Evolutionary conservation across 2,113 vertebrate species (phyloP).

Genomic region (Mesembrinibis cayennensis): DNA sequence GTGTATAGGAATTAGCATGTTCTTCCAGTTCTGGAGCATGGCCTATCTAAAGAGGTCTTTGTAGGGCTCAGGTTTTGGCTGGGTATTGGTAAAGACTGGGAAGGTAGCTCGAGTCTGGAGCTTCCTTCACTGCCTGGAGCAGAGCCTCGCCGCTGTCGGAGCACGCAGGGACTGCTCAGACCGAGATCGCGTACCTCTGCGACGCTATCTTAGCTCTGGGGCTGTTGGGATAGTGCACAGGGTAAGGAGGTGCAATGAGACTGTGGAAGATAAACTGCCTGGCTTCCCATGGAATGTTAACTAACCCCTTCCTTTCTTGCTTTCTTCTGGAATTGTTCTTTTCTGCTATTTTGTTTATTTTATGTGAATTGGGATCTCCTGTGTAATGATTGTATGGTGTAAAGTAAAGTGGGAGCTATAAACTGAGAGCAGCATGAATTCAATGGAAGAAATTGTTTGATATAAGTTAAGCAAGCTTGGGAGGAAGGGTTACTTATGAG

Average conservation of each 20-base stretch:
- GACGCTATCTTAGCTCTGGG: rapidly evolving
- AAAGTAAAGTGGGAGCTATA: not conserved
- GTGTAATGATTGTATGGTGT: no score
- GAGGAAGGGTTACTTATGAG: not conserved
- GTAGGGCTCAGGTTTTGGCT: rapidly evolving
- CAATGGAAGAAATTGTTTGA: not conserved
- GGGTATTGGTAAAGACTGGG: not conserved
- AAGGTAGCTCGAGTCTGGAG: not conserved
- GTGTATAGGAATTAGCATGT: rapidly evolving
- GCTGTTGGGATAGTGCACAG: rapidly evolving
- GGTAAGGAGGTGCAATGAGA: not conserved
- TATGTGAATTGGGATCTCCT: not conserved
- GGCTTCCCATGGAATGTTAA: not conserved
- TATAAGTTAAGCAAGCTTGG: not conserved
- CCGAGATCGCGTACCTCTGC: rapidly evolving
- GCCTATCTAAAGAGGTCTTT: not conserved
- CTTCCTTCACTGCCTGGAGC: rapidly evolving
- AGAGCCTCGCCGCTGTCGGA: not conserved
- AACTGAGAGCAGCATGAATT: not conserved
- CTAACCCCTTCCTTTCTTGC: not conserved
- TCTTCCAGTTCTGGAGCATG: not conserved
- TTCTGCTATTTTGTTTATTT: not conserved
- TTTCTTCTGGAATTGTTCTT: no score
- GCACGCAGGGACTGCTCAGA: rapidly evolving
- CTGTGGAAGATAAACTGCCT: no score